Evolutionary conservation across 1,140 invertebrate genomes (phyloP).

Genomic region (Hylaeus anthracinus): DNA sequence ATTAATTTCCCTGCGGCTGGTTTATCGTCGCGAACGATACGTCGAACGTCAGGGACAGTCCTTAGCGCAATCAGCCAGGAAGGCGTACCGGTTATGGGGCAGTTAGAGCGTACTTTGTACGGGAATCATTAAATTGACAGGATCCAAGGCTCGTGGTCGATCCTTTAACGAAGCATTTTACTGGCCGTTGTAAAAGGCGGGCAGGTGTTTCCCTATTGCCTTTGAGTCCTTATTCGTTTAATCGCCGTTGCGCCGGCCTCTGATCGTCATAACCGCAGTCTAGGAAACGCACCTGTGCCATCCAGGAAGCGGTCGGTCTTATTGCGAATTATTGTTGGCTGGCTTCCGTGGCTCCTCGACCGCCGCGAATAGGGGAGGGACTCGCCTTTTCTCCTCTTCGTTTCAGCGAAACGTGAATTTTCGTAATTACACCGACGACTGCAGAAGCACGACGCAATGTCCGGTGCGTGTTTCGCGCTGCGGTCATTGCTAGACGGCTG

Average conservation of each 20-base stretch:
- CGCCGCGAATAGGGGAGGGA: not conserved
- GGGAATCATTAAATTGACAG: slow-evolving; percentile 58
- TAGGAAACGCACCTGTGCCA: slow-evolving; percentile 47
- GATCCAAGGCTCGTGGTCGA: slow-evolving; percentile 24
- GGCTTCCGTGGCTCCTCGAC: not conserved
- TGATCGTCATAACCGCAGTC: slow-evolving; percentile 50
- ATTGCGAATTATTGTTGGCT: slow-evolving; percentile 11
- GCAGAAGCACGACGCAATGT: not conserved
- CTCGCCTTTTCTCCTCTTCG: not conserved
- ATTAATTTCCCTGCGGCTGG: not conserved
- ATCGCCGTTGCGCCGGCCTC: slow-evolving; percentile 30
- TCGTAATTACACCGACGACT: not conserved
- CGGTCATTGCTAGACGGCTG: no score
- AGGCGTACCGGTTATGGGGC: slow-evolving; percentile 40
- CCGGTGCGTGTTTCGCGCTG: not conserved
- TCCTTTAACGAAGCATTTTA: slow-evolving; percentile 56
- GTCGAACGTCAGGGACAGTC: slow-evolving; percentile 26
- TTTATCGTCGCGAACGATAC: slow-evolving; percentile 12
- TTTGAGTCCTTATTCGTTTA: slow-evolving; percentile 51
- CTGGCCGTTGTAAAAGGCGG: slow-evolving; percentile 53
- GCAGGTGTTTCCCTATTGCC: slow-evolving; percentile 53
- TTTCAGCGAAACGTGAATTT: not conserved
- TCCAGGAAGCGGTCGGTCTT: slow-evolving; percentile 34
- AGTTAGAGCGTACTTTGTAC: slow-evolving; percentile 53
- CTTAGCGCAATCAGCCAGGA: slow-evolving; percentile 45